Evolutionary conservation across 2,888 invertebrate genomes (phyloP), one percentile per base, ranked within the genome.

Genomic region (Torymus texanus): DNA sequence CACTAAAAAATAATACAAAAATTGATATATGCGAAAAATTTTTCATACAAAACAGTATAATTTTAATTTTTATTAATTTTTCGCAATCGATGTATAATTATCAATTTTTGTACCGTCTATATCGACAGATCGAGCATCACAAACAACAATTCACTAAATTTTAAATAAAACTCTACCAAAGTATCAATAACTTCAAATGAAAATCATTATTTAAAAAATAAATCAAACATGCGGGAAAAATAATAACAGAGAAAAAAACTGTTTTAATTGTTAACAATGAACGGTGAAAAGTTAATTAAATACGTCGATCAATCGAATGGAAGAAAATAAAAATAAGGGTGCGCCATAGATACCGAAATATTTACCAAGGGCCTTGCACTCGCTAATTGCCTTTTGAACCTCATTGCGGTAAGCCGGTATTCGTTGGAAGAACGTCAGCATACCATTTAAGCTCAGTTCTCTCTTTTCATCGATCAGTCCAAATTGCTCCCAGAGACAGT

Each of bases 401-500:
- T 90, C 89, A 3, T 84, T 84, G 65, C 88, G 86, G 78, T 87
- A 90, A 2, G 89, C 90, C 18, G 89, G 89, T 83, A 89, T 89
- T 86, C 89, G 84, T 79, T 88, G 88, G 83, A 89, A 89, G 66
- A 89, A 89, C 3, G 88, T 86, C 53, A 89, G 83, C 89, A 89
- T 89, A 41, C 88, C 88, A 61, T 86, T 87, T 61, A 89, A 82
- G 71, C 86, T 88, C 3, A 90, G 81, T 61, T 88, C 88, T 56
- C 88, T 85, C 59, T 89, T 88, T 53, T 89, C 88, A 68, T 90
- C 90, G 59, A 90, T 87, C 63, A 90, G 84, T 18, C 90, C 90
- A 75, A 89, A 88, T 85, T 89, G 88, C 78, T 88, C 87, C 87
- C 89, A 89, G 0, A 90, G 85, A 73, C 90, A 90, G 82, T 90